phyloP scores from a whole-genome alignment of 1,140 invertebrate genomes.

The Aphaenogaster floridana region DNA sequence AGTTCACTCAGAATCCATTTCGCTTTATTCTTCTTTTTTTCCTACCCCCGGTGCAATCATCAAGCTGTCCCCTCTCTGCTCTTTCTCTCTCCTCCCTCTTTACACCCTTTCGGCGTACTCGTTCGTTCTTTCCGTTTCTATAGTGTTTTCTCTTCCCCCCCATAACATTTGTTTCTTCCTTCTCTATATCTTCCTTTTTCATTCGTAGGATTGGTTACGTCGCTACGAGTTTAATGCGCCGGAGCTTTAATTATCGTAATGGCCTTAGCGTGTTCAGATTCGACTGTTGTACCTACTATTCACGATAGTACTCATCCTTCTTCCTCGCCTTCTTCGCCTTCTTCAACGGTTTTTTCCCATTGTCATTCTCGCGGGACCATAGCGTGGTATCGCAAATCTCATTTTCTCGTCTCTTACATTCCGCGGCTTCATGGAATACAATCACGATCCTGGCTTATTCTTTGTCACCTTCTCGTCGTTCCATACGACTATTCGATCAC shows the following conservation, averaged over 20 bases:
- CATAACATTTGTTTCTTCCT: conserved; percentile 20
- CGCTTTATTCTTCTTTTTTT: conserved; percentile 48
- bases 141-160: conserved; percentile 21
- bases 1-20: conserved; percentile 46
- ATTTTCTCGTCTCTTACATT: neutral
- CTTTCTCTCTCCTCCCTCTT: conserved; percentile 25
- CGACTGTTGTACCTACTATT: conserved; percentile 10
- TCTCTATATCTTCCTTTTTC: conserved; percentile 29
- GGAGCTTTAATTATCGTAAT: conserved; percentile 75
- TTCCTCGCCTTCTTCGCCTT: neutral
- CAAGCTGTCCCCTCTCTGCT: neutral
- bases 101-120: neutral
- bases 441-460: neutral
- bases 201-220: conserved; percentile 52
- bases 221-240: conserved; percentile 52
- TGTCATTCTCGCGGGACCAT: neutral
- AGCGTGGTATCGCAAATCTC: neutral
- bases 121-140: conserved; percentile 49
- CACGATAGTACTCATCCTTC: conserved; percentile 62
- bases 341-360: neutral
- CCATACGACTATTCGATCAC: neutral
- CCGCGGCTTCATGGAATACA: neutral
- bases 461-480: conserved; percentile 4
- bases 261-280: conserved; percentile 63
- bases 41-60: conserved; percentile 42